Percentiles rank a stretch among this genome's conserved stretches.
Evolutionary conservation across 2,113 vertebrate genomes (phyloP).

Genomic region (Mirza zaza): DNA sequence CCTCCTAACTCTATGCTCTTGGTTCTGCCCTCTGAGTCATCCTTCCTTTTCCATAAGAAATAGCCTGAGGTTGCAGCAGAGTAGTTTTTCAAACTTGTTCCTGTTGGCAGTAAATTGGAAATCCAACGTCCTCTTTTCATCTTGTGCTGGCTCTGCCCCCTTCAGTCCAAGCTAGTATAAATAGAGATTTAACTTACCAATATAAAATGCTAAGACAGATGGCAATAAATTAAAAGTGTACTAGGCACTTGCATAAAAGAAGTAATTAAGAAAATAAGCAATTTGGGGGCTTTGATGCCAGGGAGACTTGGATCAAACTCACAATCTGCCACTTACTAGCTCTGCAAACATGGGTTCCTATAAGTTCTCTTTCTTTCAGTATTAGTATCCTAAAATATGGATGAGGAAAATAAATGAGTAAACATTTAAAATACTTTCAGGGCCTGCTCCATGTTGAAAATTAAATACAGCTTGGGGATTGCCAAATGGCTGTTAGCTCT

Average conservation of each 20-base stretch:
- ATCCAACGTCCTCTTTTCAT: constrained; percentile 12
- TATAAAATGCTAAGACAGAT: constrained; percentile 33
- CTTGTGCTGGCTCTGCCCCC: background rate
- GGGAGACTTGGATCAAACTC: background rate
- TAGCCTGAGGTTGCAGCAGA: background rate
- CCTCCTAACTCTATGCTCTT: background rate
- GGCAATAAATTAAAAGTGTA: background rate
- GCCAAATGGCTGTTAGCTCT: background rate
- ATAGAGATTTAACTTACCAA: background rate
- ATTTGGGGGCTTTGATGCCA: background rate
- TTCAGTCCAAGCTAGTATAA: background rate
- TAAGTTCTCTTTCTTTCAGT: background rate
- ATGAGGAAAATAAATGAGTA: background rate
- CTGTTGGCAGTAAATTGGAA: background rate
- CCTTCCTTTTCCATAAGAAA: background rate
- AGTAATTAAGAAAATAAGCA: constrained; percentile 57
- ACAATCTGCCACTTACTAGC: background rate
- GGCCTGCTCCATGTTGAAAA: background rate
- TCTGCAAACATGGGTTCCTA: background rate
- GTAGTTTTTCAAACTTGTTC: background rate
- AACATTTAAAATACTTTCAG: constrained; percentile 2
- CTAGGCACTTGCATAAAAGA: constrained; percentile 16
- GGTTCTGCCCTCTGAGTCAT: background rate
- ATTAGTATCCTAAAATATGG: background rate
- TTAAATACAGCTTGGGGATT: background rate